Evolutionary conservation across 2,797 vertebrate genomes (phyloP).

Genomic region (Enteromius radiatus): DNA sequence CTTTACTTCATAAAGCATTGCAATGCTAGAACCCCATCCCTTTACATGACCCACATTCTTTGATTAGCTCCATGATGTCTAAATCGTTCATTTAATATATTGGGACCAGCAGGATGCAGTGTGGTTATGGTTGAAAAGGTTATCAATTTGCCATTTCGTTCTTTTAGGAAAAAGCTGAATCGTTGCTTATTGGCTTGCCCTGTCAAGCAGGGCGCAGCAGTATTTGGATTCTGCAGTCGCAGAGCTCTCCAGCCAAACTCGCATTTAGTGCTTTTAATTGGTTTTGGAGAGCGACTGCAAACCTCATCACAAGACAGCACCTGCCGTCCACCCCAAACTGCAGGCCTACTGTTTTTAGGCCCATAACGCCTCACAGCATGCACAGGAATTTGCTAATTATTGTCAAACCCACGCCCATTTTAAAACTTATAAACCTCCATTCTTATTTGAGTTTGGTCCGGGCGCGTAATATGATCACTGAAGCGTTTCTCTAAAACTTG

Average conservation of each 20-base stretch:
- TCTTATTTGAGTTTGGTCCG: background rate
- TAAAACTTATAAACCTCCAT: background rate
- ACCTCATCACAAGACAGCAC: slow-evolving; percentile 70
- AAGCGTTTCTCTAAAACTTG: slow-evolving; percentile 9
- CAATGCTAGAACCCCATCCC: background rate
- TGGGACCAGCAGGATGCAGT: background rate
- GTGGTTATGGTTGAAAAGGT: slow-evolving; percentile 7
- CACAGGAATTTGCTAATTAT: slow-evolving; percentile 44
- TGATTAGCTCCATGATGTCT: background rate
- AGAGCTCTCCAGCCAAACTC: slow-evolving; percentile 70
- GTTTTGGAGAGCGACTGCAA: slow-evolving; percentile 72
- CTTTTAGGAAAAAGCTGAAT: slow-evolving; percentile 60
- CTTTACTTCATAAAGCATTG: slow-evolving; percentile 13
- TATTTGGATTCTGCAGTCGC: slow-evolving; percentile 74
- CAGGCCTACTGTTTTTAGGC: slow-evolving; percentile 23
- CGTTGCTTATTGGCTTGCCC: slow-evolving; percentile 70
- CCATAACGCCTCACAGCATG: slow-evolving; percentile 6
- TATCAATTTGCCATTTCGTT: background rate
- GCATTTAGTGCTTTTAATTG: slow-evolving; percentile 77
- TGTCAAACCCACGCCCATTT: slow-evolving; percentile 6
- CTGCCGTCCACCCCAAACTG: slow-evolving; percentile 63
- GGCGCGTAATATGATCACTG: slow-evolving; percentile 4
- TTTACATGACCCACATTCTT: background rate
- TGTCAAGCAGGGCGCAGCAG: slow-evolving; percentile 79
- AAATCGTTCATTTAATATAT: background rate